phyloP scores from a whole-genome alignment of 2,113 vertebrate genomes.

The Chitala chitala region DNA sequence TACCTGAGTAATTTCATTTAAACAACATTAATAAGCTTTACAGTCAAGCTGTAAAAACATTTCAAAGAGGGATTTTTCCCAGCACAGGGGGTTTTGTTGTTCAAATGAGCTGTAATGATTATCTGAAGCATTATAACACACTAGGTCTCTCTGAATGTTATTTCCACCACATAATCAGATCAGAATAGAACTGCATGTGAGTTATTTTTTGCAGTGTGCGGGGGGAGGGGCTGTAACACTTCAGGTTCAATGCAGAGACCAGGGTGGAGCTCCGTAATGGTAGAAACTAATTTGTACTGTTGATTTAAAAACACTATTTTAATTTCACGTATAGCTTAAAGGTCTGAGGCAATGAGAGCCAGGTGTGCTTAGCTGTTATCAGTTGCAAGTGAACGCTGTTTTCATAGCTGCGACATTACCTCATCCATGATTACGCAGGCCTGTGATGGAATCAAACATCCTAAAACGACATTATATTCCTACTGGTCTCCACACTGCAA shows the following conservation, averaged over 20 bases:
- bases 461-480: background rate
- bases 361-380: background rate
- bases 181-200: conserved; percentile 16
- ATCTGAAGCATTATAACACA: conserved; percentile 6
- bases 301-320: background rate
- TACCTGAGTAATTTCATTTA: conserved; percentile 11
- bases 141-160: conserved; percentile 9
- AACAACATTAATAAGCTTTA: conserved; percentile 2
- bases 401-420: too few relatives aligned
- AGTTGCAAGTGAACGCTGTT: too few relatives aligned
- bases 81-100: background rate
- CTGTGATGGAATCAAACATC: too few relatives aligned
- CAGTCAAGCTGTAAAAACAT: background rate
- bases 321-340: background rate
- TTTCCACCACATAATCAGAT: background rate
- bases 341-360: background rate
- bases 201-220: conserved; percentile 11
- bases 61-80: background rate
- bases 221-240: conserved; percentile 4
- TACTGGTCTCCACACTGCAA: too few relatives aligned
- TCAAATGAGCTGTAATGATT: background rate
- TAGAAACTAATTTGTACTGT: background rate
- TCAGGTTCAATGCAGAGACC: background rate
- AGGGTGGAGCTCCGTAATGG: background rate
- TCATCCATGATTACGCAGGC: too few relatives aligned